Conservation (phyloP, 2,797 vertebrate genomes). For the Rhodeus uyekii region DNA sequence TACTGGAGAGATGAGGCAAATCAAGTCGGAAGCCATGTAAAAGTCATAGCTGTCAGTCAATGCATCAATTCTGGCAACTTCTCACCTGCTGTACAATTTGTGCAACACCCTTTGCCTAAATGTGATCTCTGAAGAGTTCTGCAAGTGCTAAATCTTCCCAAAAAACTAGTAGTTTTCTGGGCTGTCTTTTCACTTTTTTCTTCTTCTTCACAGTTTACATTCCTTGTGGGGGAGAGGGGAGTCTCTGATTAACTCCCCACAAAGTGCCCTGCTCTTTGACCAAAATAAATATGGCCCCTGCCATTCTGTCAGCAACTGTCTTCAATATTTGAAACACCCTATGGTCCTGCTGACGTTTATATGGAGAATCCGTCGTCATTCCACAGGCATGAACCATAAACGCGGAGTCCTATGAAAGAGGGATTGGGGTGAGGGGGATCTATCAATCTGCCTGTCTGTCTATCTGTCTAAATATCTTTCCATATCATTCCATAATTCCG, state of each 20-base stretch:
- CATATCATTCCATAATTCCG: too few relatives aligned
- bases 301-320: constrained; percentile 82
- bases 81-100: constrained; percentile 30
- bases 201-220: constrained; percentile 62
- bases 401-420: constrained; percentile 77
- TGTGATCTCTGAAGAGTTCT: constrained; percentile 59
- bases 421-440: constrained; percentile 50
- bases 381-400: constrained; percentile 83
- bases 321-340: constrained; percentile 81
- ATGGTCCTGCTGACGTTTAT: constrained; percentile 76
- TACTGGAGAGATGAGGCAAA: not conserved
- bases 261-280: constrained; percentile 75
- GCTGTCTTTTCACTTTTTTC: constrained; percentile 52
- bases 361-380: constrained; percentile 83
- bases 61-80: not conserved
- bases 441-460: not conserved
- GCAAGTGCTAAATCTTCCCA: constrained; percentile 67
- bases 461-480: too few relatives aligned
- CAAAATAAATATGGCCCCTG: constrained; percentile 82
- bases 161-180: constrained; percentile 62
- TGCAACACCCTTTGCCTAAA: constrained; percentile 16
- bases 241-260: constrained; percentile 77
- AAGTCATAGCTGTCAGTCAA: constrained; percentile 3
- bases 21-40: not conserved
- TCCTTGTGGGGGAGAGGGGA: constrained; percentile 60